Evolutionary conservation across 2,797 vertebrate genomes (phyloP).

Genomic region (Microctenopoma lineatum): DNA sequence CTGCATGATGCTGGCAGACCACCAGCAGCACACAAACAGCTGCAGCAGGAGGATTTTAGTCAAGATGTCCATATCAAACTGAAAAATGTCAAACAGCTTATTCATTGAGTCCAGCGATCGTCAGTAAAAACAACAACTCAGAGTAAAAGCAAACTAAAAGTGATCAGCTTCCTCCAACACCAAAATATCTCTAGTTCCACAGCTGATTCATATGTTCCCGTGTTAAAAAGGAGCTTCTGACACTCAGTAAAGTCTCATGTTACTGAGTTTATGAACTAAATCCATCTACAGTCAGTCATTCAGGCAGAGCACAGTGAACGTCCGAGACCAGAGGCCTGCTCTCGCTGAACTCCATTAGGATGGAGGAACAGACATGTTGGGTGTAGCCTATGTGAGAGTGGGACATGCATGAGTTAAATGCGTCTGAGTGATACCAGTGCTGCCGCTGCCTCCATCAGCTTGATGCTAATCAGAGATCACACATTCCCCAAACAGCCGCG

Average conservation of each 20-base stretch:
- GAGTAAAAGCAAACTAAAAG: too few relatives aligned
- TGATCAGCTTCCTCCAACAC: too few relatives aligned
- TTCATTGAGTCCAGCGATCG: neutral
- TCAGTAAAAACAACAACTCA: too few relatives aligned
- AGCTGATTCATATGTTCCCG: too few relatives aligned
- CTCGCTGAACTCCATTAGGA: constrained; percentile 5
- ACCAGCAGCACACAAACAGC: constrained; percentile 21
- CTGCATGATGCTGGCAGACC: constrained; percentile 36
- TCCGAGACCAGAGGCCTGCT: constrained; percentile 5
- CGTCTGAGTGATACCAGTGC: constrained; percentile 24
- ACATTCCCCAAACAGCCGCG: constrained; percentile 66
- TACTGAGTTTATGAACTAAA: too few relatives aligned
- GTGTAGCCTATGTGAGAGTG: neutral
- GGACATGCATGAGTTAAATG: constrained; percentile 12
- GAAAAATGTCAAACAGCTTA: constrained; percentile 4
- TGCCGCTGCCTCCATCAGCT: constrained; percentile 31
- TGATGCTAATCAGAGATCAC: constrained; percentile 57
- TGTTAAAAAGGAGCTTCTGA: too few relatives aligned
- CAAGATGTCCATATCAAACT: neutral
- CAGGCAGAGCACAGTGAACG: too few relatives aligned
- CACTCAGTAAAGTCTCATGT: too few relatives aligned
- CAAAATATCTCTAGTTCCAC: too few relatives aligned
- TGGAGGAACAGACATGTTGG: neutral
- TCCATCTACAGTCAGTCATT: too few relatives aligned
- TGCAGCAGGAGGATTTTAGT: neutral